These are phyloP conservation scores for Lota lota DNA, from an alignment of 2,113 vertebrate species.

Conservation along the genomic window DNA sequence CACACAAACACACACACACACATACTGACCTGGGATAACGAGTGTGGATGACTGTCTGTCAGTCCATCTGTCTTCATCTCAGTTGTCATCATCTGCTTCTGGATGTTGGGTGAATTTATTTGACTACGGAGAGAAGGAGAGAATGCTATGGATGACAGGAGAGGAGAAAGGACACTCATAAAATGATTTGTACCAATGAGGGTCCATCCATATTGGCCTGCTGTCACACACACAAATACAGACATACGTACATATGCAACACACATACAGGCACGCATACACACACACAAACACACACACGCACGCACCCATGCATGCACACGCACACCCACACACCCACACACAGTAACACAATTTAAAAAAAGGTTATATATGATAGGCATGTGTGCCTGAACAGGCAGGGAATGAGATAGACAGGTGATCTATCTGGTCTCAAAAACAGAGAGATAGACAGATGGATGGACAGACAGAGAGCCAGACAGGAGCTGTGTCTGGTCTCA, in stretches of 20 bases:
- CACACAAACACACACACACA: constrained; percentile 13
- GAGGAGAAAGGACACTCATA: not conserved
- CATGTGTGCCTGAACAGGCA: not conserved
- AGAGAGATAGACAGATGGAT: no score
- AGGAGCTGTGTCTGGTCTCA: constrained; percentile 23
- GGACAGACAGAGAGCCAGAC: constrained; percentile 15
- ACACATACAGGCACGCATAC: no score
- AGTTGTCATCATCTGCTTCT: constrained; percentile 82
- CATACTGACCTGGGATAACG: constrained; percentile 78
- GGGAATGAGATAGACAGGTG: constrained; percentile 5
- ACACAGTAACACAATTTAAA: no score
- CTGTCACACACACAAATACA: no score
- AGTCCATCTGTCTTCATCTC: constrained; percentile 88
- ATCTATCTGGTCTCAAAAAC: constrained; percentile 22
- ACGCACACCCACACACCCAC: no score
- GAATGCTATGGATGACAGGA: constrained; percentile 5
- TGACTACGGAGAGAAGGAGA: constrained; percentile 74
- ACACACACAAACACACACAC: no score
- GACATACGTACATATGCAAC: no score
- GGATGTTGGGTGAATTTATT: constrained; percentile 85
- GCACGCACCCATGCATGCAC: no score
- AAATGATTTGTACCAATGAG: no score
- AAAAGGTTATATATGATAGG: no score
- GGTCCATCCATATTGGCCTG: no score
- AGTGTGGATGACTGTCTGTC: constrained; percentile 80